A percentile compares a stretch with the other conserved stretches of the same genome.
phyloP scores from a whole-genome alignment of 2,113 vertebrate genomes.

The Rhombomys opimus region DNA sequence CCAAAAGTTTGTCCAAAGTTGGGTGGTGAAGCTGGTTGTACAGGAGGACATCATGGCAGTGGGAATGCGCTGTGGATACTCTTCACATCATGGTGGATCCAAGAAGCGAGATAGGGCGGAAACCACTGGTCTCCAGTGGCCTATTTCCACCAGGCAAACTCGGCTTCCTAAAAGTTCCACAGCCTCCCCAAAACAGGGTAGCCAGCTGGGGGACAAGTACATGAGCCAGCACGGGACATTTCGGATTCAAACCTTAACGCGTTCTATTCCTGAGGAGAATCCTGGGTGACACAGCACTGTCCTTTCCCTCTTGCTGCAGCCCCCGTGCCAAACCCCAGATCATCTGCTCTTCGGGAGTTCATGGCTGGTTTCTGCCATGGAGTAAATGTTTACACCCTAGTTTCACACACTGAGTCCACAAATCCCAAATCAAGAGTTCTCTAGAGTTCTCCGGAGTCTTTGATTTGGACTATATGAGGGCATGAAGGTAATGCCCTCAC shows the following conservation, averaged over 20 bases:
- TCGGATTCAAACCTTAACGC: background rate
- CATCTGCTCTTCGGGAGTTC: background rate
- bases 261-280: background rate
- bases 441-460: too few relatives aligned
- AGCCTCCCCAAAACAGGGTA: background rate
- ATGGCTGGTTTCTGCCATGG: background rate
- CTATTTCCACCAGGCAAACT: background rate
- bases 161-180: background rate
- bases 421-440: background rate
- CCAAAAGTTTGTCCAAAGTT: too few relatives aligned
- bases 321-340: background rate
- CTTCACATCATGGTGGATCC: background rate
- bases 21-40: background rate
- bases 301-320: background rate
- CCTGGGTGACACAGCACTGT: background rate
- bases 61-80: too few relatives aligned
- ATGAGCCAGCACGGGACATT: background rate
- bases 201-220: background rate
- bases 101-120: background rate
- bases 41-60: background rate
- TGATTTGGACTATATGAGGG: background rate
- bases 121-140: background rate
- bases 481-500: background rate
- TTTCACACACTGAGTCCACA: background rate
- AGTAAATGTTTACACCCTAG: background rate